These are phyloP conservation scores for Pterocles burchelli DNA, from an alignment of 2,113 vertebrate genomes.

Conservation along the genomic window DNA sequence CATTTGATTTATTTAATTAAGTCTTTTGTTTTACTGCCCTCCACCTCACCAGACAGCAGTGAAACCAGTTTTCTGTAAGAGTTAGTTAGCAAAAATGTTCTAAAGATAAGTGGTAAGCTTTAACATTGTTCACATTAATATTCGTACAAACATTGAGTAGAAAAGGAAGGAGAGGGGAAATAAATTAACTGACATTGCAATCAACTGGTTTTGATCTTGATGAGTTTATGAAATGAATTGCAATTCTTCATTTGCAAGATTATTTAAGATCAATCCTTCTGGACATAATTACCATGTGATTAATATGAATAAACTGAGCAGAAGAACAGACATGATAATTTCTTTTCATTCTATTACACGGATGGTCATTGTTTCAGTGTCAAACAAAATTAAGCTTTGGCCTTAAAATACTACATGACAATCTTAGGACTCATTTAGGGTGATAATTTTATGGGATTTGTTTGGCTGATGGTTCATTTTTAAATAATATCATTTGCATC, in stretches of 20 bases:
- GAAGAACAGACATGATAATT: constrained; percentile 55
- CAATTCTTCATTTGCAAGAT: constrained; percentile 55
- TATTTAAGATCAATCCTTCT: constrained; percentile 65
- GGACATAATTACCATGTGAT: constrained; percentile 60
- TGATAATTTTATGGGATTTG: constrained; percentile 53
- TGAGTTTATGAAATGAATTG: constrained; percentile 55
- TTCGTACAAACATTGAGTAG: background rate
- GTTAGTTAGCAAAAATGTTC: background rate
- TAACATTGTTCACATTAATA: background rate
- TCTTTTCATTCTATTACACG: constrained; percentile 50
- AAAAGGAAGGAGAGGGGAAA: constrained; percentile 25
- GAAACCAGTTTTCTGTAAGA: background rate
- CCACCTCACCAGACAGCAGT: background rate
- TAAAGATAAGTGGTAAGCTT: background rate
- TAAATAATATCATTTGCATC: constrained; percentile 45
- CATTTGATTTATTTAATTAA: constrained; percentile 58
- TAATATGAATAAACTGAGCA: constrained; percentile 64
- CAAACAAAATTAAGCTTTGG: constrained; percentile 57
- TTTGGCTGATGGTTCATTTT: constrained; percentile 46
- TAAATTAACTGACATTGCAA: constrained; percentile 55
- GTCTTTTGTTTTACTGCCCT: background rate
- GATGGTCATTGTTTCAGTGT: constrained; percentile 60
- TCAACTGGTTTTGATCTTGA: constrained; percentile 46
- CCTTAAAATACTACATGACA: constrained; percentile 36
- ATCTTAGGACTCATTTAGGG: constrained; percentile 39